These are phyloP conservation scores for Gymnoscopelus microlampas DNA, from an alignment of 2,797 vertebrate genomes.

Conservation along the genomic window DNA sequence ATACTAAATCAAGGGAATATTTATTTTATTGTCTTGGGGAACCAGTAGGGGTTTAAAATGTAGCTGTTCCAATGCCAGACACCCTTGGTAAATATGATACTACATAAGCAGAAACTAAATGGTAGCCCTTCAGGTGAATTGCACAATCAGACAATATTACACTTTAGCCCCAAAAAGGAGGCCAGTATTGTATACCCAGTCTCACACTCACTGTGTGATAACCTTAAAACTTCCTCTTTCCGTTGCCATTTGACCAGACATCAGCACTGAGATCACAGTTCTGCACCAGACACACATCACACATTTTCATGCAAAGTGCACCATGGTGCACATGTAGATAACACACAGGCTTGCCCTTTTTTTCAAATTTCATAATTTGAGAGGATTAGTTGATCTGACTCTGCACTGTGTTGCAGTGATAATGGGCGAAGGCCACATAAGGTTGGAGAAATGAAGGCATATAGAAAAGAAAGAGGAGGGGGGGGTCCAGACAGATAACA, in stretches of 20 bases:
- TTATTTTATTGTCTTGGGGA: too few relatives aligned
- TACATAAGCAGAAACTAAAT: too few relatives aligned
- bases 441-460: slow-evolving; percentile 1
- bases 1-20: too few relatives aligned
- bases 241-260: slow-evolving; percentile 53
- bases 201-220: slow-evolving; percentile 57
- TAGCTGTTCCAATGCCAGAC: too few relatives aligned
- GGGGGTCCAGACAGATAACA: neutral
- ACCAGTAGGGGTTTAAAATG: too few relatives aligned
- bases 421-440: neutral
- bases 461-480: neutral
- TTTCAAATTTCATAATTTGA: slow-evolving; percentile 15
- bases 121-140: too few relatives aligned
- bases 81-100: too few relatives aligned
- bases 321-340: neutral
- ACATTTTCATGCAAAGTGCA: slow-evolving; percentile 19
- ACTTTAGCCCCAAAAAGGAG: slow-evolving; percentile 49
- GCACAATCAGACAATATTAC: too few relatives aligned
- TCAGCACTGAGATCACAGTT: slow-evolving; percentile 61
- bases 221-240: slow-evolving; percentile 65
- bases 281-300: slow-evolving; percentile 8
- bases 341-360: neutral
- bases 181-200: slow-evolving; percentile 65
- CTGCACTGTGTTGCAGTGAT: slow-evolving; percentile 8
- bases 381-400: slow-evolving; percentile 17